phyloP scores from a whole-genome alignment of 37 sponge, comb jelly and placozoan genomes.

The Bolinopsis microptera region DNA sequence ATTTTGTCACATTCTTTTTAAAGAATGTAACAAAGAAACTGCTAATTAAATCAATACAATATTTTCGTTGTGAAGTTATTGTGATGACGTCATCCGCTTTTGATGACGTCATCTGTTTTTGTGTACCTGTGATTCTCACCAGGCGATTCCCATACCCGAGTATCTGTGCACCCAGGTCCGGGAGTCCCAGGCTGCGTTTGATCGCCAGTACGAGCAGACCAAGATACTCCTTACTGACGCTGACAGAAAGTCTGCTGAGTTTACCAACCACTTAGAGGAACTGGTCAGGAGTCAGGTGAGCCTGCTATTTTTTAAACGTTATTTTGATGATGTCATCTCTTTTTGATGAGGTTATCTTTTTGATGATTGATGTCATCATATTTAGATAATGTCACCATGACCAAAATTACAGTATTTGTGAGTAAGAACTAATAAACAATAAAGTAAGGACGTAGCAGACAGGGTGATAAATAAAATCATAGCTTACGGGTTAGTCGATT shows the following conservation, averaged over 20 bases:
- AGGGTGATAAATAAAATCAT: no score
- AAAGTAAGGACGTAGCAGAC: no score
- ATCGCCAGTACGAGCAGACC: conserved; percentile 51
- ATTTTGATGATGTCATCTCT: not conserved
- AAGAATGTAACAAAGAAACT: no score
- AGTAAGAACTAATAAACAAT: no score
- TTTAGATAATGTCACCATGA: no score
- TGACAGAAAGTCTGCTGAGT: conserved; percentile 33
- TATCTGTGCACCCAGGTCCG: conserved; percentile 8
- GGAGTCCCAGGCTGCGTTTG: conserved; percentile 41
- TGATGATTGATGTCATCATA: not conserved
- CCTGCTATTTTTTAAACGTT: not conserved
- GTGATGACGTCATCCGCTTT: no score
- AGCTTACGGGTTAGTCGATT: no score
- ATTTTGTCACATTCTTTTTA: no score
- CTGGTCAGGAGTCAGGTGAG: conserved; percentile 12
- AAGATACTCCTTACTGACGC: conserved; percentile 50
- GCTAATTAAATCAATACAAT: no score
- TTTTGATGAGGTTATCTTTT: not conserved
- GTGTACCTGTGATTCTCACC: not conserved
- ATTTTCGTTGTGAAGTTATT: no score
- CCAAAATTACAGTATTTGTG: no score
- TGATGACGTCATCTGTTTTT: not conserved
- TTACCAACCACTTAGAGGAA: conserved; percentile 10
- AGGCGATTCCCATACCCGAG: conserved; percentile 4